Evolutionary conservation across 2,797 vertebrate genomes (phyloP).

Genomic region (Poecilia gillii): DNA sequence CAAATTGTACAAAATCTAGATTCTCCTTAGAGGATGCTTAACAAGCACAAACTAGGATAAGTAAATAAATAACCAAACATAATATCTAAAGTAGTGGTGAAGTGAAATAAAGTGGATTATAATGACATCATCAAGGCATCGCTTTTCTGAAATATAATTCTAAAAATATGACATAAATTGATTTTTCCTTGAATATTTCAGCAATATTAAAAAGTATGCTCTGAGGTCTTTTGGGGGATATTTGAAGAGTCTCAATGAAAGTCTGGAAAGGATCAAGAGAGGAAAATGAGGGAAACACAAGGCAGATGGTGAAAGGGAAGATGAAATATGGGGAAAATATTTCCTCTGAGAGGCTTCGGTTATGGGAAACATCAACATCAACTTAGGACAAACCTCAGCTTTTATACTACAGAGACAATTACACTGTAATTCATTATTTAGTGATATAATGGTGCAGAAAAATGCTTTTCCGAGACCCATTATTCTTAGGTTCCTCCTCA

Average conservation of each 20-base stretch:
- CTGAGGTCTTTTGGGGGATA: not conserved
- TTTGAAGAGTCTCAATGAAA: not conserved
- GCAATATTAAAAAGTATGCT: not conserved
- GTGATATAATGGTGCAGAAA: conserved; percentile 19
- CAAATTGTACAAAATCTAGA: not conserved
- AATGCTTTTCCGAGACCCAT: conserved; percentile 18
- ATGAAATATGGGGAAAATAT: conserved; percentile 19
- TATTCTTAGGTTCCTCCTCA: conserved; percentile 17
- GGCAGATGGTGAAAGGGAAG: conserved; percentile 23
- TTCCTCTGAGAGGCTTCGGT: conserved; percentile 13
- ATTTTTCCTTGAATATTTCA: not conserved
- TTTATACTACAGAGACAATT: conserved; percentile 13
- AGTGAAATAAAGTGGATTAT: not conserved
- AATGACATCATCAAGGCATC: not conserved
- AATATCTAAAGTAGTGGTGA: not conserved
- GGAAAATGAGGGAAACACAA: conserved; percentile 3
- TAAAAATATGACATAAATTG: not conserved
- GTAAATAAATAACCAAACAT: not conserved
- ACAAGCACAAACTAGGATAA: not conserved
- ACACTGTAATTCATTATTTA: conserved; percentile 8
- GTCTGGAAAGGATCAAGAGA: conserved; percentile 7
- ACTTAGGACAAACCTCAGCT: conserved; percentile 19
- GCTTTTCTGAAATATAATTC: not conserved
- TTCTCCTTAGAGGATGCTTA: not conserved
- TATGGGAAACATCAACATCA: conserved; percentile 16